phyloP scores from a whole-genome alignment of 2,797 vertebrate species.

The Mormyrops boulengeri region DNA sequence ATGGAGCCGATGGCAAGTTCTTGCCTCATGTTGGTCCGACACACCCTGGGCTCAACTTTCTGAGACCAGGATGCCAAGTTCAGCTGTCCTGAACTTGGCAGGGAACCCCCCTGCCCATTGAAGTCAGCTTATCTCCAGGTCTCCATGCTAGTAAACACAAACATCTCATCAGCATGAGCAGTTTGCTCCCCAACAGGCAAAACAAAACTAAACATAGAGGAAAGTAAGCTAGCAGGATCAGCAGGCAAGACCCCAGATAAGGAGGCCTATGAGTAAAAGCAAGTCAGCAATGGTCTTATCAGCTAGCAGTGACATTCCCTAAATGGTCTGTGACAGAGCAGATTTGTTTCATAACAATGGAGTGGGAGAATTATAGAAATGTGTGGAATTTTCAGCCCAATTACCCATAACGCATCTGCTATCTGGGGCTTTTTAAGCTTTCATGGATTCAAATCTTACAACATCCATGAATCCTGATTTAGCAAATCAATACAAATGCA shows the following conservation, averaged over 20 bases:
- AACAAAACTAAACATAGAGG: background rate
- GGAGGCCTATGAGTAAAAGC: background rate
- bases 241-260: background rate
- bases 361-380: background rate
- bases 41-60: conserved; percentile 2
- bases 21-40: background rate
- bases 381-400: background rate
- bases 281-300: background rate
- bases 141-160: background rate
- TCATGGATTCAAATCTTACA: background rate
- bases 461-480: background rate
- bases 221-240: background rate
- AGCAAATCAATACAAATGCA: conserved; percentile 1
- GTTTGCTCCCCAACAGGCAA: background rate
- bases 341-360: background rate
- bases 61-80: background rate
- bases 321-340: background rate
- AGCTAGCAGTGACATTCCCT: background rate
- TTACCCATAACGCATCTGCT: background rate
- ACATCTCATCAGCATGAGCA: background rate
- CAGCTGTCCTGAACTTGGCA: background rate
- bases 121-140: background rate
- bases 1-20: background rate
- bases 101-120: background rate
- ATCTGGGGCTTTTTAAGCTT: background rate